Conservation (phyloP, 92 coral and sea anemone genomes). For the Porites evermanni region DNA sequence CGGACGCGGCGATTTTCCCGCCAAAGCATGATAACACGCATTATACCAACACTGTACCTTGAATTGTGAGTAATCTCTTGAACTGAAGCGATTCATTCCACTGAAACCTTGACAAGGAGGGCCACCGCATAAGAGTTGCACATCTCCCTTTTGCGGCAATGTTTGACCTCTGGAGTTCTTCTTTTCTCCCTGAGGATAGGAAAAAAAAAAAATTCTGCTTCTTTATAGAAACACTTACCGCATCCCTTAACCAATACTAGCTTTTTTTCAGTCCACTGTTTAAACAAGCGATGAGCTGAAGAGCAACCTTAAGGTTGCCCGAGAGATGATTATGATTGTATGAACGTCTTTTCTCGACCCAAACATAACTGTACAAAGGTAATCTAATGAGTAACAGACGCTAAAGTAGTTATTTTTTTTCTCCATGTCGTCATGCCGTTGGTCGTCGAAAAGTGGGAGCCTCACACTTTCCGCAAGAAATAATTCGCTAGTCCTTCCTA, state of each 20-base stretch:
- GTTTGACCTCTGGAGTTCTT: slow-evolving; percentile 89
- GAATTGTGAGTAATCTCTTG: slow-evolving; percentile 94
- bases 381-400: no score
- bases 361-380: no score
- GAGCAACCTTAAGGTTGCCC: background rate
- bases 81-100: slow-evolving; percentile 97
- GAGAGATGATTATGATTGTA: no score
- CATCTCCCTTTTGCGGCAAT: slow-evolving; percentile 97
- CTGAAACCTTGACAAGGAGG: slow-evolving; percentile 99
- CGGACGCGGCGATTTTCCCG: no score
- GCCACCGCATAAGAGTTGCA: slow-evolving; percentile 96
- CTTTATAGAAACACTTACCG: background rate
- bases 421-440: no score
- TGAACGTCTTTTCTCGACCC: no score
- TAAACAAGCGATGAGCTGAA: background rate
- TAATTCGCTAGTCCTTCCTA: no score
- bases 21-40: background rate
- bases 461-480: no score
- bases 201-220: background rate
- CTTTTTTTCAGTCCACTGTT: background rate
- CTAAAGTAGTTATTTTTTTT: no score
- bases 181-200: slow-evolving; percentile 74
- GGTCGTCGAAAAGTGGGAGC: no score
- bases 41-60: slow-evolving; percentile 62
- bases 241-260: background rate